Base-by-base conservation (phyloP, 2,888 invertebrate genomes). In the Platycheirus rosarum region DNA sequence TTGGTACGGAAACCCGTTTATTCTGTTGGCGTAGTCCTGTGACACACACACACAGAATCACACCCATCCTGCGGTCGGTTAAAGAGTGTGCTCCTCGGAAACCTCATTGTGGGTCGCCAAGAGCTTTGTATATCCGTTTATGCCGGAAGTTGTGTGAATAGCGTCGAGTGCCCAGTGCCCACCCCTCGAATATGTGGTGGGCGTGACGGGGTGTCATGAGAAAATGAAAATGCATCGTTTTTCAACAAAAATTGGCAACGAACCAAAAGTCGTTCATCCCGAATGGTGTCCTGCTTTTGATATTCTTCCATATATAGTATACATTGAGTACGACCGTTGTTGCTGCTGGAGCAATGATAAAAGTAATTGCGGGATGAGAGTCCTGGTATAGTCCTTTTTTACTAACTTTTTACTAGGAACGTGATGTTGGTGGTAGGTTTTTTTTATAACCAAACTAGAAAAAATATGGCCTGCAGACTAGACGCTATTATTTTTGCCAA, bases 181-280 rank as follows among this genome's bases (percentile, higher is more conserved):
- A n/a, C 11, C n/a, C 9, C 5, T 8, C 18, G 40, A 35, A 14
- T 66, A 71, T 82, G 29, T 53, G 53, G 55, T 73, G 82, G 82
- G 82, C 77, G 82, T 82, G 77, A 60, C 73, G 68, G 77, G 77
- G 77, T 82, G 82, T 82, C 77, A 82, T 73, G 82, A 77, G 77
- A 82, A 82, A 82, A 82, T 82, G 82, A 73, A 82, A 82, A 82
- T 82, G 82, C 82, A 82, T 82, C 68, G 82, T 71, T 71, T 82
- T 80, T 76, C 32, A 40, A 55, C 63, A 73, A 77, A 82, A 82
- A 77, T 82, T 82, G 82, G 82, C 82, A 82, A 66, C 35, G 62
- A 23, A 77, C 82, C 82, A 82, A 77, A 71, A 82, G 77, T 68
- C 71, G 82, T 82, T 82, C 77, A 77, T 82, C 82, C 82, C 77